Conservation (phyloP, 2,797 vertebrate species). For the Enteromius mattozi region DNA sequence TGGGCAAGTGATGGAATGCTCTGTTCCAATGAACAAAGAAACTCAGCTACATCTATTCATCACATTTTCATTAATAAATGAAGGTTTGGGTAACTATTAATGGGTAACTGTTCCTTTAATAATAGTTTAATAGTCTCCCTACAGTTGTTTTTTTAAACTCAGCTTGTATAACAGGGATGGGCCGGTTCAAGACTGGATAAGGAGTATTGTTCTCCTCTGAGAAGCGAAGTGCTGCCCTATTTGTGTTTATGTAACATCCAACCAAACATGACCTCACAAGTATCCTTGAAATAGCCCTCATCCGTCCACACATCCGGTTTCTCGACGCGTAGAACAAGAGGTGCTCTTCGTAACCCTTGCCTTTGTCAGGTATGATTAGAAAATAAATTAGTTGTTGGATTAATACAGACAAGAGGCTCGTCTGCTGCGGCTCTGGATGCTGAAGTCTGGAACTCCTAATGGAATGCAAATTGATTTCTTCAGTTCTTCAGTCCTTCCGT, state of each 20-base stretch:
- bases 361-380: conserved; percentile 62
- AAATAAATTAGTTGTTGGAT: conserved; percentile 61
- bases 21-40: not conserved
- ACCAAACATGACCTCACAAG: conserved; percentile 14
- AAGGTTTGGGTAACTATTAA: not conserved
- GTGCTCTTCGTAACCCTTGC: conserved; percentile 45
- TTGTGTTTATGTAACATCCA: conserved; percentile 49
- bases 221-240: not conserved
- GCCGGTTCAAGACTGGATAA: not conserved
- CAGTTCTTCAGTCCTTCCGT: conserved; percentile 42
- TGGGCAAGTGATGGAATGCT: not conserved
- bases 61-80: not conserved
- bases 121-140: not conserved
- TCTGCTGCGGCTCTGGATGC: conserved; percentile 48
- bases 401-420: conserved; percentile 54
- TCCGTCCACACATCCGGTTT: conserved; percentile 11
- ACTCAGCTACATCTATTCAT: not conserved
- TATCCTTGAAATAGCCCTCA: conserved; percentile 29
- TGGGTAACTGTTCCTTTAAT: not conserved
- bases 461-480: conserved; percentile 67
- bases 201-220: conserved; percentile 9
- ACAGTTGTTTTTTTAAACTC: not conserved
- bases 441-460: conserved; percentile 59
- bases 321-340: conserved; percentile 1
- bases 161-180: not conserved